A percentile compares a stretch with the other conserved stretches of the same genome.
Conservation (phyloP, 2,797 vertebrate genomes). For the Numenius phaeopus region DNA sequence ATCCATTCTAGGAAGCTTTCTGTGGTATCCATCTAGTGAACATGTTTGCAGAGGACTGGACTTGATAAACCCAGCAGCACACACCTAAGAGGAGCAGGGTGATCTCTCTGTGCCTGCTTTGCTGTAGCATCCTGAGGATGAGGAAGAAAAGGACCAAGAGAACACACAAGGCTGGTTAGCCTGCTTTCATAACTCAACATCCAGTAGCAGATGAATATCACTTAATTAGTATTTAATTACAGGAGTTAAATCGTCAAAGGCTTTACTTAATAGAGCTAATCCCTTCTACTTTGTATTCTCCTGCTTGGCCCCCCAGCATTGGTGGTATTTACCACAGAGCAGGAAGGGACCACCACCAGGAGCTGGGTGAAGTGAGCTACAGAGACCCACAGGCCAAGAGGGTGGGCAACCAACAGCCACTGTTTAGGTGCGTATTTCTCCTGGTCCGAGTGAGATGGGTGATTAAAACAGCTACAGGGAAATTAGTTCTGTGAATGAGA, state of each 20-base stretch:
- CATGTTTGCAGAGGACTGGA: not conserved
- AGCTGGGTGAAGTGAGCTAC: not conserved
- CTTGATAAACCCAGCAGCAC: not conserved
- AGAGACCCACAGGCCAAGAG: not conserved
- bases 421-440: fast-evolving
- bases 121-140: not conserved
- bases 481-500: not conserved
- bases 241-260: not conserved
- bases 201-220: not conserved
- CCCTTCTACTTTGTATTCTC: not conserved
- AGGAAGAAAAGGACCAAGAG: not conserved
- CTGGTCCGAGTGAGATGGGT: not conserved
- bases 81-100: not conserved
- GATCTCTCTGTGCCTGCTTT: not conserved
- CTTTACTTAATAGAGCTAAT: not conserved
- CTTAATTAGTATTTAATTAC: not conserved
- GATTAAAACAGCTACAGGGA: not conserved
- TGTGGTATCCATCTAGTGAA: not conserved
- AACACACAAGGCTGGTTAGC: not conserved
- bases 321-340: not conserved
- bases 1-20: not conserved
- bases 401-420: not conserved
- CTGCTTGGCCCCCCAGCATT: not conserved
- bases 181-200: not conserved
- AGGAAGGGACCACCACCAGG: not conserved